Evolutionary conservation across 2,797 vertebrate species (phyloP).

Genomic region (Carcharodon carcharias): DNA sequence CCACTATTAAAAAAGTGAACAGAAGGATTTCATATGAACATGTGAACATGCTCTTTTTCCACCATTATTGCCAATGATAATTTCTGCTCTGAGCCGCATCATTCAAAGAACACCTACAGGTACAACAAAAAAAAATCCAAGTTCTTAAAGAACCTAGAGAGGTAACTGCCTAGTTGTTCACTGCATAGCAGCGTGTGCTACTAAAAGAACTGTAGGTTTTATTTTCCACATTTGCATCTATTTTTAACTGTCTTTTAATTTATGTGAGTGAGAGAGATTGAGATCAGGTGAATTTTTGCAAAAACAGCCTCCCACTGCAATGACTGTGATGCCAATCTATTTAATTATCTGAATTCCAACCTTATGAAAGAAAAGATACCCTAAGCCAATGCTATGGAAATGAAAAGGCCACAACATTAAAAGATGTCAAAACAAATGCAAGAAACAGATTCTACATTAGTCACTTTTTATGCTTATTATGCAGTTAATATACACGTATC

Average conservation of each 20-base stretch:
- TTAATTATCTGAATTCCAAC: neutral
- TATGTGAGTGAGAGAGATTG: neutral
- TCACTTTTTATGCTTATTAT: neutral
- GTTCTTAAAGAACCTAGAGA: neutral
- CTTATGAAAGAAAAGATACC: neutral
- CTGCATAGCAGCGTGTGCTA: neutral
- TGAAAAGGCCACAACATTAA: neutral
- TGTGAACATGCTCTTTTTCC: neutral
- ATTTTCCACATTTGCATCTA: neutral
- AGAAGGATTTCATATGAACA: neutral
- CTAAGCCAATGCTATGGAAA: neutral
- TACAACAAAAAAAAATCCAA: neutral
- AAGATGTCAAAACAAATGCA: neutral
- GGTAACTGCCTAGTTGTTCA: neutral
- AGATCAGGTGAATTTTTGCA: neutral
- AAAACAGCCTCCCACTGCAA: neutral
- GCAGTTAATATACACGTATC: neutral
- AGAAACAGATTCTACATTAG: neutral
- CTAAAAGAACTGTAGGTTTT: neutral
- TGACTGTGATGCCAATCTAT: neutral
- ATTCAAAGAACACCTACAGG: neutral
- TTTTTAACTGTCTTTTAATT: neutral
- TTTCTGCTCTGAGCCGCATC: neutral
- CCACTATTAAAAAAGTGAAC: neutral
- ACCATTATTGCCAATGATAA: neutral